Conservation (phyloP, 2,797 vertebrate genomes). For the Alosa sapidissima region DNA sequence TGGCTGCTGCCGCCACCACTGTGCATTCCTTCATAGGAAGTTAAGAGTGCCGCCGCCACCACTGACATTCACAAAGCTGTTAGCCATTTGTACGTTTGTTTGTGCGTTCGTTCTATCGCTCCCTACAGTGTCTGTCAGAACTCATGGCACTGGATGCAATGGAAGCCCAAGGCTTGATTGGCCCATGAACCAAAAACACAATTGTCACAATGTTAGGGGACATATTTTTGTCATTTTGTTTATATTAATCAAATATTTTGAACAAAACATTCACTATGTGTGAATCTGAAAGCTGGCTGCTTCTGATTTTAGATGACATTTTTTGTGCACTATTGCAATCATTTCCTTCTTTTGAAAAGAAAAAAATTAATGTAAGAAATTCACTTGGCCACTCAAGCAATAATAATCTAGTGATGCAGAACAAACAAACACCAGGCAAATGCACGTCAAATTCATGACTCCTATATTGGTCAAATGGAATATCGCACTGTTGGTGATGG, state of each 20-base stretch:
- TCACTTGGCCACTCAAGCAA: background rate
- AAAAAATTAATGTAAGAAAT: background rate
- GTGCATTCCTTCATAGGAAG: constrained; percentile 54
- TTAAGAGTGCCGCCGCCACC: constrained; percentile 60
- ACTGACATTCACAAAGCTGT: constrained; percentile 62
- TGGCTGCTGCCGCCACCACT: constrained; percentile 49
- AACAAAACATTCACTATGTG: too few species aligned
- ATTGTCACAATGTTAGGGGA: background rate
- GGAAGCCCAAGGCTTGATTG: background rate
- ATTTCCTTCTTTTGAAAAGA: background rate
- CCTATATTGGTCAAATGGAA: background rate
- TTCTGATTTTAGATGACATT: background rate
- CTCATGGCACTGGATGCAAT: background rate
- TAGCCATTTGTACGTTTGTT: constrained; percentile 12
- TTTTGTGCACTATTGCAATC: background rate
- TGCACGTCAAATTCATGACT: background rate
- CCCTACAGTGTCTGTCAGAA: background rate
- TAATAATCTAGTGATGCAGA: too few species aligned
- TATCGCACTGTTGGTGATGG: too few species aligned
- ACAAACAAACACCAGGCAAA: background rate
- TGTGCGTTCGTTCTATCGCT: background rate
- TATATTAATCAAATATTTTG: too few species aligned
- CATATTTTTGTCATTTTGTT: too few species aligned
- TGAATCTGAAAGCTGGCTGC: too few species aligned
- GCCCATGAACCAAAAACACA: background rate